phyloP scores from a whole-genome alignment of 2,888 invertebrate genomes.

The Pristionchus maxplancki region DNA sequence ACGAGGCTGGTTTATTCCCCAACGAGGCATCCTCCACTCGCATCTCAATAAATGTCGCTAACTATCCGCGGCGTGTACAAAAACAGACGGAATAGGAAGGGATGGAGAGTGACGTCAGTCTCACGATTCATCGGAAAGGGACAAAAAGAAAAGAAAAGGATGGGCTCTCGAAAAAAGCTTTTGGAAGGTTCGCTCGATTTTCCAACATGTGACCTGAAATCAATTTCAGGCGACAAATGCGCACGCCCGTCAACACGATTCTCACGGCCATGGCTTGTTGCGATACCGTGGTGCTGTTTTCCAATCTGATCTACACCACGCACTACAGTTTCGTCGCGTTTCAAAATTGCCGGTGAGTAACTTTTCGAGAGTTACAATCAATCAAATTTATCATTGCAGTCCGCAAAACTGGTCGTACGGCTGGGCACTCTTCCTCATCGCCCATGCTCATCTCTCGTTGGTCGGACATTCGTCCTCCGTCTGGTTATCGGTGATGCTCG shows the following conservation, averaged over 20 bases:
- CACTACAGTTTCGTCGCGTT: conserved; percentile 76
- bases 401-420: conserved; percentile 73
- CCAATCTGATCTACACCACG: conserved; percentile 76
- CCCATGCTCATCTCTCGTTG: conserved; percentile 75
- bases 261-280: conserved; percentile 77
- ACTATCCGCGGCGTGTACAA: conserved; percentile 19
- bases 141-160: not conserved
- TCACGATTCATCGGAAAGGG: not conserved
- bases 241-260: conserved; percentile 77
- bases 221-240: conserved; percentile 69
- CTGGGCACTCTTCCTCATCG: conserved; percentile 76
- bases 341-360: conserved; percentile 53
- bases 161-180: not conserved
- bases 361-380: too few species aligned
- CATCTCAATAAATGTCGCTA: conserved; percentile 45
- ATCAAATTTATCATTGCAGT: conserved; percentile 44
- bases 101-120: conserved; percentile 8
- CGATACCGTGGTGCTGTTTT: conserved; percentile 76
- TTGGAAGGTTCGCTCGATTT: too few species aligned
- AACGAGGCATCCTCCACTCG: not conserved
- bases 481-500: conserved; percentile 77
- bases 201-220: not conserved
- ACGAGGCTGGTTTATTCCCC: not conserved
- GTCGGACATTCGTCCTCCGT: conserved; percentile 75
- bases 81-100: not conserved